phyloP scores from a whole-genome alignment of 2,888 invertebrate species.

The Drosophila picticornis region DNA sequence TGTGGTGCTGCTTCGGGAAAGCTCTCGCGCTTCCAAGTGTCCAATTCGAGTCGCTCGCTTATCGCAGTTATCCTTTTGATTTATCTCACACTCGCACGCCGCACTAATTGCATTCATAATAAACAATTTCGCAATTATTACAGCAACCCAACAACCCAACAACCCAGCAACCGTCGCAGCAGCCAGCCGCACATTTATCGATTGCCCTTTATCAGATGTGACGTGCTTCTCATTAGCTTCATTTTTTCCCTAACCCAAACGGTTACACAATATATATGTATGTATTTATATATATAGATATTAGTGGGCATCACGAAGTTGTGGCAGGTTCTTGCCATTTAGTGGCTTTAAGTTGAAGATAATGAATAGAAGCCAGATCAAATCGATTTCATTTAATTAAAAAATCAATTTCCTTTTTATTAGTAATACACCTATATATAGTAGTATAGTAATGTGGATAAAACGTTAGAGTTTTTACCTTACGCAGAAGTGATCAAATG shows the following conservation, averaged over 20 bases:
- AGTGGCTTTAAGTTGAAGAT: neutral
- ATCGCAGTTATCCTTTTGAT: constrained; percentile 78
- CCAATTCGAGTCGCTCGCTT: constrained; percentile 60
- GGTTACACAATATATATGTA: neutral
- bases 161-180: constrained; percentile 17
- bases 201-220: constrained; percentile 59
- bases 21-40: constrained; percentile 18
- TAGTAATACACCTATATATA: neutral
- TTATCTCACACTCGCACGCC: constrained; percentile 72
- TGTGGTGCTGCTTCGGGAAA: constrained; percentile 22
- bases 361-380: neutral
- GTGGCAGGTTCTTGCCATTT: neutral
- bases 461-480: neutral
- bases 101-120: constrained; percentile 67
- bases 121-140: constrained; percentile 66
- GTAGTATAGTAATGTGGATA: neutral
- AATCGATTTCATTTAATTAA: neutral
- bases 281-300: neutral
- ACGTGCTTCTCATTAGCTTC: constrained; percentile 65
- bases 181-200: constrained; percentile 43
- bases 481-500: neutral
- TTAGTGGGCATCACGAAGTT: neutral
- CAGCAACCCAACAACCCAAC: constrained; percentile 13
- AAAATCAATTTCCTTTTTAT: neutral
- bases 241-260: constrained; percentile 1